Evolutionary conservation across 2,888 invertebrate genomes (phyloP), one percentile per base, ranked within the genome.

Genomic region (Glaucopsyche alexis): DNA sequence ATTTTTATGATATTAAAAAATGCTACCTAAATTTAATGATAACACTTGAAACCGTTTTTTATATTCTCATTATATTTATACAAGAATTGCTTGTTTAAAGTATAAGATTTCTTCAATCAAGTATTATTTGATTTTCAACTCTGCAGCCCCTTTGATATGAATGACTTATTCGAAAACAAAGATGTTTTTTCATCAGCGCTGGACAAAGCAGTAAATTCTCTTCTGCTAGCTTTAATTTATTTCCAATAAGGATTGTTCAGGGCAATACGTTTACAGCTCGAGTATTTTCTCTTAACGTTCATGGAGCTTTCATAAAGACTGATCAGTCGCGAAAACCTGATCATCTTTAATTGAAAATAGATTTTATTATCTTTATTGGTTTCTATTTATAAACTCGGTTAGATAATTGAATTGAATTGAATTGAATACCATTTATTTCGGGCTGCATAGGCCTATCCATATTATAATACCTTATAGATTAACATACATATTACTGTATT

Each of bases 321-420:
- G 83, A 84, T 84, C 84, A 83, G 79, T 76, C 80, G 81, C 80
- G 79, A 83, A 84, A 83, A 82, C 81, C 80, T 81, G 81, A 83
- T 82, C 83, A 81, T 79, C 81, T 84, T 81, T 85, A 85, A 69
- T 69, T 69, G 49, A 85, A 81, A 82, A 83, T 83, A 80, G 79
- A 82, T 79, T 84, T 83, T 82, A 84, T 84, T 83, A 78, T 76
- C 75, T 74, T 73, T 73, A 74, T 77, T 75, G 73, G 71, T 72
- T 77, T 64, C 66, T 13, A 45, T 42, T 49, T 69, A 69, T 69
- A 29, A 13, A 69, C 69, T 14, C 8, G 8, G 40, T 66, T 66
- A 11, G 42, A 66, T 1, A n/a, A n/a, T n/a, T n/a, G n/a, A n/a
- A n/a, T n/a, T n/a, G n/a, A n/a, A n/a, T n/a, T n/a, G n/a, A n/a